Evolutionary conservation across 2,113 vertebrate species (phyloP).

Genomic region (Ptilonorhynchus violaceus): DNA sequence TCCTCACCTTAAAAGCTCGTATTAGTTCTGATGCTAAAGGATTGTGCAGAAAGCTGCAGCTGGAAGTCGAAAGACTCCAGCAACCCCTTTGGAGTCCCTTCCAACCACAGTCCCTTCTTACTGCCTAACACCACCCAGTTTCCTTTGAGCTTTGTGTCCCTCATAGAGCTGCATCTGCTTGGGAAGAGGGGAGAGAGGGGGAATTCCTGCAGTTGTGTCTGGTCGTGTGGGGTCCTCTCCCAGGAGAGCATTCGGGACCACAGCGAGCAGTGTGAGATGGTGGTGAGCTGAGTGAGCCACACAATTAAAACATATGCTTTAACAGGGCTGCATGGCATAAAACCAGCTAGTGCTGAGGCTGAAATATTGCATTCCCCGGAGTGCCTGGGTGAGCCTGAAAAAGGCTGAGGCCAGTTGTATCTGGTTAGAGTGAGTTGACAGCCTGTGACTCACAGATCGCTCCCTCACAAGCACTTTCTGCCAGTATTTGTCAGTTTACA

Average conservation of each 20-base stretch:
- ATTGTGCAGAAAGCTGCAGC: background rate
- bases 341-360: background rate
- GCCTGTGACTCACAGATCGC: background rate
- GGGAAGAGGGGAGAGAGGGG: background rate
- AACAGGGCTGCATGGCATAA: background rate
- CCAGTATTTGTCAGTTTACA: background rate
- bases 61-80: background rate
- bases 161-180: background rate
- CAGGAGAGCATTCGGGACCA: background rate
- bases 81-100: background rate
- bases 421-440: background rate
- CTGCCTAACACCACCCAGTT: background rate
- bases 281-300: fast-evolving
- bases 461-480: background rate
- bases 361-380: background rate
- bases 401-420: background rate
- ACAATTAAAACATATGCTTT: fast-evolving
- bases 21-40: background rate
- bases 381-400: background rate
- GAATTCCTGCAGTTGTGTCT: background rate
- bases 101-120: background rate
- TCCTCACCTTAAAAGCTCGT: background rate
- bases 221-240: fast-evolving
- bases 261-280: fast-evolving
- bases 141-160: background rate